Evolutionary conservation across 2,888 invertebrate species (phyloP), one percentile per base, ranked within the genome.

Genomic region (Monochamus alternatus): DNA sequence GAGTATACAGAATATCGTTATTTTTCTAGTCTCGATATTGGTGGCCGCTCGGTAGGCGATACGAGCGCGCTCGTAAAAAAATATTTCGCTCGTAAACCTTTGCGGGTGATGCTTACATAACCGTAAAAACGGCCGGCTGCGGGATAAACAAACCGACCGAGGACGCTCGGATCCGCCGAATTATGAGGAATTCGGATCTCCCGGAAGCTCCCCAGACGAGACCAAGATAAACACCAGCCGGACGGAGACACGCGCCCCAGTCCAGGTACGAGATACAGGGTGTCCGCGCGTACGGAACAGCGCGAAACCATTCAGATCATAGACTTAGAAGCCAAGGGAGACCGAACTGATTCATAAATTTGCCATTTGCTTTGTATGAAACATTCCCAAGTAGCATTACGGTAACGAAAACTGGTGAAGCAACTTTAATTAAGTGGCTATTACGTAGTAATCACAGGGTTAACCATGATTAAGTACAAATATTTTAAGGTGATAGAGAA

Each of bases 121-220:
- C 64, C 31, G 64, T 47, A 64, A 64, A 64, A 30, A 22, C 30
- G 8, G 30, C 31, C 47, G 47, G 22, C 47, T 31, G 64, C 64
- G 63, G 30, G 47, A 64, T 64, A 64, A 64, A 64, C 47, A 64
- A 64, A 64, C 64, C 31, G 66, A 44, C 22, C 43, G 43, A 44
- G 3, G 38, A 5, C 62, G n/a, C 62, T 14, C 30, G 66, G 52
- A 52, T 52, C 66, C 52, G 51, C 55, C 58, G 43, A 59, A 68
- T 68, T 69, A 69, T 69, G 60, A 69, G 51, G 60, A 69, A 69
- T 75, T 75, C 58, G 69, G 73, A 62, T 64, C 68, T 68, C 69
- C 76, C 76, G 76, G 76, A 76, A 76, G 73, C 66, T n/a, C 43
- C 31, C 76, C 76, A 76, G 76, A 76, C 76, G 59, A 55, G 51